phyloP scores from a whole-genome alignment of 2,113 vertebrate genomes.

The Pipa parva region DNA sequence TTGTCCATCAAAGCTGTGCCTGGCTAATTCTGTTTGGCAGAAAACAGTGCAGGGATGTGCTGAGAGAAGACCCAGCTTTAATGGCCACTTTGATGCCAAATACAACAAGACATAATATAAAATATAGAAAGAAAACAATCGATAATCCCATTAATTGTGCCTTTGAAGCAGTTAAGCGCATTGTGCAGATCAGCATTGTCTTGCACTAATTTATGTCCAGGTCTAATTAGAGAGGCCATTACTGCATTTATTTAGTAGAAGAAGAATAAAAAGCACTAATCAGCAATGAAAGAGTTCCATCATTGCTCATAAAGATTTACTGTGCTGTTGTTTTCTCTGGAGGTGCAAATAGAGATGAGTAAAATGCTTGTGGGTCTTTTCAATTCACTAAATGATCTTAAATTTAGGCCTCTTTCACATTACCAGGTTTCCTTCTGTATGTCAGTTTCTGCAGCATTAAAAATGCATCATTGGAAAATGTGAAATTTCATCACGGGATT shows the following conservation, averaged over 20 bases:
- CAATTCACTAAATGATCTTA: too few species aligned
- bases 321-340: too few species aligned
- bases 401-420: too few species aligned
- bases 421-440: too few species aligned
- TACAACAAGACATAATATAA: constrained; percentile 37
- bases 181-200: constrained; percentile 28
- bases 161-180: constrained; percentile 14
- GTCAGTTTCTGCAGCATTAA: too few species aligned
- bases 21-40: constrained; percentile 11
- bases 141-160: constrained; percentile 36
- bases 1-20: background rate
- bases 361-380: too few species aligned
- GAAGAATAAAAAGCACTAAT: background rate
- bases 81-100: constrained; percentile 17
- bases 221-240: constrained; percentile 23
- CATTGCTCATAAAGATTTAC: background rate
- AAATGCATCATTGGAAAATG: too few species aligned
- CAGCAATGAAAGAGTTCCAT: background rate
- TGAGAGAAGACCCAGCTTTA: constrained; percentile 1
- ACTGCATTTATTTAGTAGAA: constrained; percentile 10
- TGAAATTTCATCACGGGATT: too few species aligned
- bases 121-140: constrained; percentile 38
- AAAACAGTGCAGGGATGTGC: background rate
- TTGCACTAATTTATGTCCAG: constrained; percentile 24
- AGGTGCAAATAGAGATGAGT: too few species aligned